phyloP scores from a whole-genome alignment of 2,888 invertebrate genomes.

The Pinctada fucata region DNA sequence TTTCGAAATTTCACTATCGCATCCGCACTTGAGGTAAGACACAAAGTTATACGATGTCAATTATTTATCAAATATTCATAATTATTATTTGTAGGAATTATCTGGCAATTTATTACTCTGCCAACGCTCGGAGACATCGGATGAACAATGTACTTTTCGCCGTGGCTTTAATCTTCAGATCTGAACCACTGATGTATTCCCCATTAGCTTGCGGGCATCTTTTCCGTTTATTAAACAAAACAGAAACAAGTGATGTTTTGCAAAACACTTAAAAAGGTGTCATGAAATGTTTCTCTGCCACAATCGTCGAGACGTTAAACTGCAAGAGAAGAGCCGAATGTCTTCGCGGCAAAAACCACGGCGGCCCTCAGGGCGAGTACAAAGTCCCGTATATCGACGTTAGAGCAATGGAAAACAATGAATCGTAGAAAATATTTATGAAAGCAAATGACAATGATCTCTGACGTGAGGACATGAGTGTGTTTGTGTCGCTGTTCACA shows the following conservation, averaged over 20 bases:
- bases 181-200: background rate
- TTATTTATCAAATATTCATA: too few species aligned
- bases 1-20: too few species aligned
- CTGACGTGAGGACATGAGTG: background rate
- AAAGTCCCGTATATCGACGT: background rate
- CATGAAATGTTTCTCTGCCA: conserved; percentile 32
- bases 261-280: conserved; percentile 21
- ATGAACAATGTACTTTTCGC: background rate
- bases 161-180: background rate
- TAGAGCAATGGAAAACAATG: background rate
- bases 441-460: conserved; percentile 10
- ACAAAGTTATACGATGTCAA: too few species aligned
- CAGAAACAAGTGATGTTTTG: conserved; percentile 15
- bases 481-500: too few species aligned
- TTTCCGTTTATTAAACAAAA: conserved; percentile 1
- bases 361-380: background rate
- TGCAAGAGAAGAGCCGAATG: conserved; percentile 1
- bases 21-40: too few species aligned
- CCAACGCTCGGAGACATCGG: background rate
- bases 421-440: background rate
- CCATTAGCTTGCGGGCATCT: background rate
- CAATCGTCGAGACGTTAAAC: conserved; percentile 15
- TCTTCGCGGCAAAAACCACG: background rate
- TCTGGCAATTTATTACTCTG: background rate
- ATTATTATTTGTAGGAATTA: too few species aligned